Evolutionary conservation across 2,113 vertebrate genomes (phyloP).

Genomic region (Mus spicilegus): DNA sequence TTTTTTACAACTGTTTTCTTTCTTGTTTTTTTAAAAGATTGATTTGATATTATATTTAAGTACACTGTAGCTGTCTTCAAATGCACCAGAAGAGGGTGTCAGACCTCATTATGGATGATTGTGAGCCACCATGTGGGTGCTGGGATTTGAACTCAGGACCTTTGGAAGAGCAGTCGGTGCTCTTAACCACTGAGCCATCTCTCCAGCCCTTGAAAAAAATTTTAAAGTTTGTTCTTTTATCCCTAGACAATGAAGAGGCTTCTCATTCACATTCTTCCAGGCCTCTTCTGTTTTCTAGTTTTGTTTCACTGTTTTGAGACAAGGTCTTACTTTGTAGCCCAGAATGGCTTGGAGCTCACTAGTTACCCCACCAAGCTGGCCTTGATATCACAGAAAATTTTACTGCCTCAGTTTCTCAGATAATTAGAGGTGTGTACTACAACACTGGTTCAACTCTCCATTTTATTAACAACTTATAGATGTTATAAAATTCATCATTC

Average conservation of each 20-base stretch:
- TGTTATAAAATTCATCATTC: neutral
- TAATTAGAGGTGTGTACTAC: neutral
- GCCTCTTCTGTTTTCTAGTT: neutral
- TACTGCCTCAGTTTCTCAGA: neutral
- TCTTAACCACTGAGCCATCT: no score
- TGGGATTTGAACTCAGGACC: no score
- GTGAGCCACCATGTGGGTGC: no score
- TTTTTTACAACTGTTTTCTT: no score
- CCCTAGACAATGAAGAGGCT: neutral
- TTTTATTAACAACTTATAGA: neutral
- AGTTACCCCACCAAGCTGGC: neutral
- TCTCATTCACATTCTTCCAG: neutral
- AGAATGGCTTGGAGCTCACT: neutral
- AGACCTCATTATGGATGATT: no score
- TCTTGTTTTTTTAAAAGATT: no score
- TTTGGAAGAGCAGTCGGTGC: no score
- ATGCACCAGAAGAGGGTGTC: no score
- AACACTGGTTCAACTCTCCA: neutral
- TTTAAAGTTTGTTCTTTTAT: slow-evolving; percentile 8
- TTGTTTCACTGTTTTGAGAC: neutral
- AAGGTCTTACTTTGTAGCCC: neutral
- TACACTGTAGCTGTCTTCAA: no score
- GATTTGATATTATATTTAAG: no score
- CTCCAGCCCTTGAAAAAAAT: neutral
- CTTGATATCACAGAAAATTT: neutral